These are phyloP conservation scores for Willowsia nigromaculata DNA, from an alignment of 2,888 invertebrate genomes.

Conservation along the genomic window DNA sequence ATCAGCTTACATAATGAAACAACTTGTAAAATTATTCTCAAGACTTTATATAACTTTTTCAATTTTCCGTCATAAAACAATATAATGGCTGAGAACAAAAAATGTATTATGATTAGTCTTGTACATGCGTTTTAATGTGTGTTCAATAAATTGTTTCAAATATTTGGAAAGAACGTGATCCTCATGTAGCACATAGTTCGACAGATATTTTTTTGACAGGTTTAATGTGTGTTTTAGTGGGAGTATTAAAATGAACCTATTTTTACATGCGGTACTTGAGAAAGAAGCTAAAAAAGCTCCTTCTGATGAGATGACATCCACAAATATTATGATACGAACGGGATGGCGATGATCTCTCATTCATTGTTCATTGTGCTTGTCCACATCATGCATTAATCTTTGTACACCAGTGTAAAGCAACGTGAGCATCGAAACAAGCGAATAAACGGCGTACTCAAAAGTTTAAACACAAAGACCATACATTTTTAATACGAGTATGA, in stretches of 20 bases:
- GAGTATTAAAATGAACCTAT: constrained; percentile 24
- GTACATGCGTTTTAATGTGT: neutral
- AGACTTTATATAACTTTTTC: constrained; percentile 58
- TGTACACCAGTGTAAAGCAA: neutral
- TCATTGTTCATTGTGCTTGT: constrained; percentile 46
- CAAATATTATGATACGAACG: neutral
- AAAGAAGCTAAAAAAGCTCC: neutral
- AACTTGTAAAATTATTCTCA: constrained; percentile 23
- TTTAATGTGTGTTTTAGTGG: constrained; percentile 56
- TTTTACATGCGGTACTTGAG: constrained; percentile 43
- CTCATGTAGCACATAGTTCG: neutral
- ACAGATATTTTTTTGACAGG: constrained; percentile 49
- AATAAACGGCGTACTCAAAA: constrained; percentile 38
- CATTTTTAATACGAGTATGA: neutral
- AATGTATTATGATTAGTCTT: neutral
- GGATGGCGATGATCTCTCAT: constrained; percentile 48
- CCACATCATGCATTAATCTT: neutral
- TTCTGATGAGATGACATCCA: constrained; percentile 34
- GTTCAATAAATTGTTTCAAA: constrained; percentile 42
- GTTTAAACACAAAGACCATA: constrained; percentile 1
- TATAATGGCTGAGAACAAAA: neutral
- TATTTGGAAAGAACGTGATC: constrained; percentile 6
- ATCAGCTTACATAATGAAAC: constrained; percentile 45
- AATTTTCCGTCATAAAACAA: constrained; percentile 10
- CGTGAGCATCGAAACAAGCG: neutral